Conservation (phyloP, 2,888 invertebrate species). For the Athalia cordata region DNA sequence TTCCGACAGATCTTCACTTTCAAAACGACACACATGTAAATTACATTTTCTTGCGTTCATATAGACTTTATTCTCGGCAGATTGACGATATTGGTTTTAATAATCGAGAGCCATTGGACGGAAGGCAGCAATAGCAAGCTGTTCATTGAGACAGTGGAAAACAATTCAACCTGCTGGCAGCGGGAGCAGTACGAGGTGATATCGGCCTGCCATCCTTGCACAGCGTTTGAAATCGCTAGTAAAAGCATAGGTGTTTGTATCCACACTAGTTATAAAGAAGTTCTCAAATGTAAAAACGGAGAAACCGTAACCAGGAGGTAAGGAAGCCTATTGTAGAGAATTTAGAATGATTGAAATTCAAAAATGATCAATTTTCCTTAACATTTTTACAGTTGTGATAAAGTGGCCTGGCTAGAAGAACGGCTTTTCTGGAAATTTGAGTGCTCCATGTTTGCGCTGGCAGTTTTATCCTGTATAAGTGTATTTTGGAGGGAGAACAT, state of each 20-base stretch:
- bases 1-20: background rate
- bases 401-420: conserved; percentile 89
- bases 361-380: conserved; percentile 29
- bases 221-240: conserved; percentile 89
- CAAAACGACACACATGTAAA: background rate
- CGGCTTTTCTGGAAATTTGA: conserved; percentile 90
- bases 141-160: conserved; percentile 80
- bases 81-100: conserved; percentile 86
- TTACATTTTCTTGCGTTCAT: no score
- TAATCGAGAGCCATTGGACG: conserved; percentile 87
- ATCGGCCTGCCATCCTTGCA: conserved; percentile 90
- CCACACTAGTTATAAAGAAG: conserved; percentile 89
- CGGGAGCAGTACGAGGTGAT: conserved; percentile 83
- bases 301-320: conserved; percentile 87
- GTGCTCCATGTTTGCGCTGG: conserved; percentile 80
- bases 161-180: conserved; percentile 86
- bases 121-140: conserved; percentile 79
- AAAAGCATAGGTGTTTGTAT: conserved; percentile 88
- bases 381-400: conserved; percentile 83
- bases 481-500: conserved; percentile 70
- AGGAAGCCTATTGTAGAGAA: conserved; percentile 16
- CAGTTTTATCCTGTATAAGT: conserved; percentile 76
- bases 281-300: conserved; percentile 86
- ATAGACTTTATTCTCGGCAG: conserved; percentile 71
- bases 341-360: conserved; percentile 15